Evolutionary conservation across 2,888 invertebrate genomes (phyloP).

Genomic region (Meta bourneti): DNA sequence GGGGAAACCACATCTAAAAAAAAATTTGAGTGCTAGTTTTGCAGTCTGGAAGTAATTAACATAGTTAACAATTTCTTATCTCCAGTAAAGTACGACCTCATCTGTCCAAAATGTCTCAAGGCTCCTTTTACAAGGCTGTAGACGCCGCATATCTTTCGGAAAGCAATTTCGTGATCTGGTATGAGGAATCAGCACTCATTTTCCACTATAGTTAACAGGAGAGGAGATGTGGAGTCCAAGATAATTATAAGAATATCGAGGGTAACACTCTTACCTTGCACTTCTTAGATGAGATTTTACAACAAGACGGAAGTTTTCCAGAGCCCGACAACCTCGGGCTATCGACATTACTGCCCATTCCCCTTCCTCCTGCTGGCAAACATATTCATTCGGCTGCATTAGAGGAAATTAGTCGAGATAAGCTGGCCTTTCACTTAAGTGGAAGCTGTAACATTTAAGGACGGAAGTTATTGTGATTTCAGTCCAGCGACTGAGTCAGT

Average conservation of each 20-base stretch:
- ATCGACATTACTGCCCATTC: neutral
- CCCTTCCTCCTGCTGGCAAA: neutral
- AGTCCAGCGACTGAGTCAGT: neutral
- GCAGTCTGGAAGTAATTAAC: too few species aligned
- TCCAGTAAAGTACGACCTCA: too few species aligned
- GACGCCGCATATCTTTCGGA: too few species aligned
- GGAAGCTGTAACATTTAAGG: neutral
- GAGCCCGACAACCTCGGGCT: neutral
- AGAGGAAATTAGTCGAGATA: conserved; percentile 24
- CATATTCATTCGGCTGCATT: conserved; percentile 10
- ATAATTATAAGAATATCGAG: too few species aligned
- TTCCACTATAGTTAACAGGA: too few species aligned
- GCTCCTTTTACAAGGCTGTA: too few species aligned
- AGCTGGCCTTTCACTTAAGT: conserved; percentile 9
- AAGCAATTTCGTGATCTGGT: neutral
- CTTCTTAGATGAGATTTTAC: too few species aligned
- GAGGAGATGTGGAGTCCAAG: neutral
- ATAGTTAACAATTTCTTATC: too few species aligned
- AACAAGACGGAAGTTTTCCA: neutral
- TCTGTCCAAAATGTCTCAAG: too few species aligned
- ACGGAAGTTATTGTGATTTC: conserved; percentile 1
- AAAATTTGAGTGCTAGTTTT: too few species aligned
- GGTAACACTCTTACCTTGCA: too few species aligned
- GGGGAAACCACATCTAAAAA: too few species aligned
- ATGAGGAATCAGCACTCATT: neutral